Conservation (phyloP, 2,113 vertebrate species). For the Pica pica region DNA sequence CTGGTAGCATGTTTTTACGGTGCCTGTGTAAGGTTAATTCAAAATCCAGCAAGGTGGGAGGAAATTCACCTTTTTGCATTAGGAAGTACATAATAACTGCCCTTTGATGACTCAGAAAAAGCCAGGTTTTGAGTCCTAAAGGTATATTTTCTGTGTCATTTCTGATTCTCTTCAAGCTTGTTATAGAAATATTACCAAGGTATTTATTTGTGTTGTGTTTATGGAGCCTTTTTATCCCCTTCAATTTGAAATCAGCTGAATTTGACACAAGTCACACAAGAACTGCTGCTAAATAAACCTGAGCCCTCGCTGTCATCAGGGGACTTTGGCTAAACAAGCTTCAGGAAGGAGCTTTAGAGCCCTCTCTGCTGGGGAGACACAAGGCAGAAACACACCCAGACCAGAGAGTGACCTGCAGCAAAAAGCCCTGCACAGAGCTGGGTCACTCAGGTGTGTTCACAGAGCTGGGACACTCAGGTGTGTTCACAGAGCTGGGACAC, state of each 20-base stretch:
- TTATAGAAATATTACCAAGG: neutral
- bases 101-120: neutral
- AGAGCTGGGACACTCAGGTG: too few relatives aligned
- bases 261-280: neutral
- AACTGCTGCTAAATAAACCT: neutral
- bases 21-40: neutral
- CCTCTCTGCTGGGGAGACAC: neutral
- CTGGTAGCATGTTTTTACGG: neutral
- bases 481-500: too few relatives aligned
- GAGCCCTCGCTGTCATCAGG: too few relatives aligned
- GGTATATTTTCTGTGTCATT: rapidly evolving
- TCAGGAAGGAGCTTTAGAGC: neutral
- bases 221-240: neutral
- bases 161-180: neutral
- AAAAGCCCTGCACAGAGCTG: neutral
- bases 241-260: neutral
- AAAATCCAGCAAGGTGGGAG: neutral
- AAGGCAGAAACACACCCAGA: neutral
- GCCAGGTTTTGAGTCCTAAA: neutral
- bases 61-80: neutral
- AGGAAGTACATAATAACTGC: neutral
- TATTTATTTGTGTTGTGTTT: rapidly evolving
- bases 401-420: neutral
- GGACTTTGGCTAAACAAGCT: neutral
- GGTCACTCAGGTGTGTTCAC: neutral